Base-by-base conservation (phyloP, 2,113 vertebrate species). In the Oreochromis niloticus region DNA sequence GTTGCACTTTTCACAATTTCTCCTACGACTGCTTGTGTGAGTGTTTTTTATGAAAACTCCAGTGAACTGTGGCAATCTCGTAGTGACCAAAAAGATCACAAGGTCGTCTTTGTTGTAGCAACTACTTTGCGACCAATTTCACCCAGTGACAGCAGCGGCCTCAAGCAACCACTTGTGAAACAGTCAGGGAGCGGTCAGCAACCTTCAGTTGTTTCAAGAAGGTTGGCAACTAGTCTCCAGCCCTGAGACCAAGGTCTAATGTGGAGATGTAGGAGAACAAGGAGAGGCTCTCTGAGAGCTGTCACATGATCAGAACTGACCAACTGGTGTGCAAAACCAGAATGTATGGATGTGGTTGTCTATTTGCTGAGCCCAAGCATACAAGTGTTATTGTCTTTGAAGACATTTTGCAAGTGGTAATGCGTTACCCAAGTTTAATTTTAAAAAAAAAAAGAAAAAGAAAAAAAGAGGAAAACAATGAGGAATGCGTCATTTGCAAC, bases 281-380 rank as follows among this genome's bases (percentile, higher is more conserved):
- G 30, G 59, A 34, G 30, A 63, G 30, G 30, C 13, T 59, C 4
- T 59, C 27, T 14, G 46, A 61, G 59, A 34, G 16, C 16, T 63
- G 5, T 63, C 59, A 32, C 59, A 61, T 32, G 57, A 61, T 32
- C 3, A 63, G 9, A 63, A 63, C 30, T 34, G 16, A 19, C 16
- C 59, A 63, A 61, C 8, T 34, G 27, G 46, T 48, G 46, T 7
- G 5, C 46, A 48, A 52, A 52, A 19, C 7, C 50, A 52, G 16
- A 52, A 52, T 3, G 7, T 17, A 8, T 19, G 50, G 32, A 36
- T 6, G 59, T 63, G 17, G 9, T 34, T 36, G 32, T 36, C 32
- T 6, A 36, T 63, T 63, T 9, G 0, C 32, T 36, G 9, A 63
- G 9, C 16, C 6, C 32, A 36, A 34, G 14, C 0, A 32, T 34